A percentile compares a stretch with the other conserved stretches of the same genome.
These are phyloP conservation scores for Meteorus sp. DNA, from an alignment of 1,140 invertebrate genomes.

Conservation along the genomic window DNA sequence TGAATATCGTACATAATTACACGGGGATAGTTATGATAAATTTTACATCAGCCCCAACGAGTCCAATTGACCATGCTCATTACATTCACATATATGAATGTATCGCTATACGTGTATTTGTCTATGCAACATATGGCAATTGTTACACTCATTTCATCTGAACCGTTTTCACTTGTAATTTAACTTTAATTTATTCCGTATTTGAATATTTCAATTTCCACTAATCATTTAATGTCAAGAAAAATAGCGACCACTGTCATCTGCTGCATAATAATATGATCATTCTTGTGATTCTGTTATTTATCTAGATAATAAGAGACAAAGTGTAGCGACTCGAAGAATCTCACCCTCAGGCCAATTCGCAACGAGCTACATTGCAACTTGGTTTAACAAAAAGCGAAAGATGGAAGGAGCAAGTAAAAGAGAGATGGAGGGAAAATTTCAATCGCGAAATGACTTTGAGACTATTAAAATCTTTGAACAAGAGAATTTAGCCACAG, in stretches of 20 bases:
- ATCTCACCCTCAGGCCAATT: slow-evolving; percentile 18
- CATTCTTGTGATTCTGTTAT: too few species aligned
- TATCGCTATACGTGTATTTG: too few species aligned
- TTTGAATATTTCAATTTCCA: too few species aligned
- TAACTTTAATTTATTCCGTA: too few species aligned
- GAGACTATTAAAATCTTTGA: slow-evolving; percentile 19
- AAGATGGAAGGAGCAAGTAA: background rate
- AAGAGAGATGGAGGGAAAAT: too few species aligned
- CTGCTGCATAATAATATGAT: slow-evolving; percentile 28
- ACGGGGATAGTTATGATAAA: slow-evolving; percentile 20
- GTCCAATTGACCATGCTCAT: slow-evolving; percentile 5
- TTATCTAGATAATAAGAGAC: slow-evolving; percentile 20
- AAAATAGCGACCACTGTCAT: too few species aligned
- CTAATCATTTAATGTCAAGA: too few species aligned
- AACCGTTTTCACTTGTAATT: too few species aligned
- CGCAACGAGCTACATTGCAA: slow-evolving; percentile 16
- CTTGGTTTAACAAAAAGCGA: slow-evolving; percentile 21
- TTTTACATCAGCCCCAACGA: slow-evolving; percentile 16
- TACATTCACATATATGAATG: too few species aligned
- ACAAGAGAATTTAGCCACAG: slow-evolving; percentile 1
- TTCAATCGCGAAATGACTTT: background rate
- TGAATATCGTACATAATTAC: slow-evolving; percentile 50
- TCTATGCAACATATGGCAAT: too few species aligned
- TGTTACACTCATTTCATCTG: too few species aligned
- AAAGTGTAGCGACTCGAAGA: slow-evolving; percentile 13